Conservation (phyloP, 2,888 invertebrate genomes). For the Macrosiphum euphorbiae region DNA sequence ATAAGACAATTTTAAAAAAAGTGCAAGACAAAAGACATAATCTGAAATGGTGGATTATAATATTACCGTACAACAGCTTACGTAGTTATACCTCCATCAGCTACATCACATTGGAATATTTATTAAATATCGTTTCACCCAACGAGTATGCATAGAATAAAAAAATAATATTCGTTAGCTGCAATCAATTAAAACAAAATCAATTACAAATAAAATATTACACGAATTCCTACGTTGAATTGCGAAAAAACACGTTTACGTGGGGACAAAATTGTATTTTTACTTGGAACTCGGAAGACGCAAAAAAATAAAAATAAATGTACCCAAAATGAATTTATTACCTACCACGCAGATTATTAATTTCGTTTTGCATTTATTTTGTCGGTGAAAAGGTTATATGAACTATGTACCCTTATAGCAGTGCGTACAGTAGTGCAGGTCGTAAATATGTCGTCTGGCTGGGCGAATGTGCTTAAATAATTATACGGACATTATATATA, state of each 20-base stretch:
- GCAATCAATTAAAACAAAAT: background rate
- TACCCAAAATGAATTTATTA: background rate
- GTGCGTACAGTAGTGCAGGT: background rate
- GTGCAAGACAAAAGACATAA: background rate
- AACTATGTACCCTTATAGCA: background rate
- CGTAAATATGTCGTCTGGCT: background rate
- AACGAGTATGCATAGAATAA: too few relatives aligned
- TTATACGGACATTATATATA: conserved; percentile 8
- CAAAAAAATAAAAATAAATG: background rate
- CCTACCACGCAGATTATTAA: background rate
- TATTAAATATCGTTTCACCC: background rate
- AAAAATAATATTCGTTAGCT: background rate
- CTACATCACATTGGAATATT: background rate
- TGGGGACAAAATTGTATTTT: background rate
- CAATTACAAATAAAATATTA: background rate
- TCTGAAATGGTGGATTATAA: background rate
- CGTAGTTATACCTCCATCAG: background rate
- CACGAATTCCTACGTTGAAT: background rate
- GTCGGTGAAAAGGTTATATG: background rate
- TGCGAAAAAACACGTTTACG: background rate
- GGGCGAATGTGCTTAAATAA: background rate
- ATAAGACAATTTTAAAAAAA: background rate
- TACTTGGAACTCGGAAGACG: background rate
- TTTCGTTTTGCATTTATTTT: background rate
- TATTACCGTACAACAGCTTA: background rate